phyloP scores from a whole-genome alignment of 2,888 invertebrate species.

The Dorcus hopei region DNA sequence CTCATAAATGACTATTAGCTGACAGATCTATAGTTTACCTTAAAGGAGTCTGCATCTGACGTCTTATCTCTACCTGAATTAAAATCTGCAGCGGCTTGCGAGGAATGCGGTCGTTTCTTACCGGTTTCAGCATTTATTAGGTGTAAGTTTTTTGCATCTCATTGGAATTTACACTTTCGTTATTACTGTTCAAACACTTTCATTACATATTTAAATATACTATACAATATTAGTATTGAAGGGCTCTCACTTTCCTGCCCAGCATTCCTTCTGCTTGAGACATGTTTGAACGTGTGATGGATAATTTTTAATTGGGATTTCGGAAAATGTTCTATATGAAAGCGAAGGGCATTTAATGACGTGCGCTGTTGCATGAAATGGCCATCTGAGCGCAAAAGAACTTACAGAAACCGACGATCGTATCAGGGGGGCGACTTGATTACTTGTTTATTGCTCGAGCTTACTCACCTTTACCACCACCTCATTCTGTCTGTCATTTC shows the following conservation, averaged over 20 bases:
- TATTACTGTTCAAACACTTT: too few species aligned
- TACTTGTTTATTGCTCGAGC: slow-evolving; percentile 21
- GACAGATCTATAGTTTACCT: slow-evolving; percentile 47
- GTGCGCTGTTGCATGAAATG: slow-evolving; percentile 22
- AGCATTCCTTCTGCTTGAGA: too few species aligned
- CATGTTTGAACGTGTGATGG: too few species aligned
- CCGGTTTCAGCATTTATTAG: background rate
- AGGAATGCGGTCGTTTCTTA: slow-evolving; percentile 17
- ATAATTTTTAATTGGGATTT: too few species aligned
- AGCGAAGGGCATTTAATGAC: slow-evolving; percentile 12
- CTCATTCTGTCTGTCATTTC: slow-evolving; percentile 6
- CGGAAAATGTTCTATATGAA: too few species aligned
- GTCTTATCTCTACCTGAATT: slow-evolving; percentile 22
- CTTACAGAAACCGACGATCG: slow-evolving; percentile 19
- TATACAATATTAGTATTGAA: too few species aligned
- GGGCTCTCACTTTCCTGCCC: too few species aligned
- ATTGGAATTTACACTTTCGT: too few species aligned
- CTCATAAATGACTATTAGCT: slow-evolving; percentile 48
- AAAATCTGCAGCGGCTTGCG: slow-evolving; percentile 16
- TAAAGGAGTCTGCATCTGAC: slow-evolving; percentile 27
- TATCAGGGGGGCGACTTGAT: slow-evolving; percentile 16
- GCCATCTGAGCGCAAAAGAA: slow-evolving; percentile 12
- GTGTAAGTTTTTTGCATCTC: too few species aligned
- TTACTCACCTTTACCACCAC: slow-evolving; percentile 7
- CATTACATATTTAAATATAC: too few species aligned